A percentile compares a stretch with the other conserved stretches of the same genome.
Evolutionary conservation across 2,113 vertebrate species (phyloP).

Genomic region (Ictalurus furcatus): DNA sequence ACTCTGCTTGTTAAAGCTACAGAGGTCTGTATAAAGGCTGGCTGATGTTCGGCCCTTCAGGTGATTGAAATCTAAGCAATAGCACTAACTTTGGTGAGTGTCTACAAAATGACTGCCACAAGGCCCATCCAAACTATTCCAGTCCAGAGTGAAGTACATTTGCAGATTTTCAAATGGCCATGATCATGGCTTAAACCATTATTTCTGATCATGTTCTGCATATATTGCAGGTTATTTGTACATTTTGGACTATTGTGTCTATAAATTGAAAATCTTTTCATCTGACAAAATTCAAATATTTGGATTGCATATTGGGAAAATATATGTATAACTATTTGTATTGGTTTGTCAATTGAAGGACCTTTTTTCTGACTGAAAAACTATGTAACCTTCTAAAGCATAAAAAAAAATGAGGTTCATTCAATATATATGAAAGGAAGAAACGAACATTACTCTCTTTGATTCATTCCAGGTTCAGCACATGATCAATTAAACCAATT

Average conservation of each 20-base stretch:
- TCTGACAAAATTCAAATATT: neutral
- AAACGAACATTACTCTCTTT: constrained; percentile 42
- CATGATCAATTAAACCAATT: constrained; percentile 45
- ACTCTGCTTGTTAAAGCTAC: neutral
- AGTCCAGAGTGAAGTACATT: neutral
- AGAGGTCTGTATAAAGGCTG: neutral
- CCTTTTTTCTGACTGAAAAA: neutral
- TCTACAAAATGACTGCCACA: neutral
- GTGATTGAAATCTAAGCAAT: neutral
- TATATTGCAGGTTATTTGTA: neutral
- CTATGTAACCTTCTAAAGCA: neutral
- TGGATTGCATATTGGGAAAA: neutral
- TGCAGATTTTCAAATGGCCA: neutral
- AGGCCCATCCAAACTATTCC: neutral
- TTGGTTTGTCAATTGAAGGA: neutral
- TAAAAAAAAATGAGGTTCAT: constrained; percentile 24
- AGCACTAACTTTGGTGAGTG: neutral
- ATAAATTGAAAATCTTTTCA: neutral
- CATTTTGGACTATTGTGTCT: neutral
- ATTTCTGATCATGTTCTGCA: neutral
- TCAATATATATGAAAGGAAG: constrained; percentile 37
- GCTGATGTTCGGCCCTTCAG: neutral
- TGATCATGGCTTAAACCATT: neutral
- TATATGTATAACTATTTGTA: neutral
- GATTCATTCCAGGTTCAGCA: constrained; percentile 37